Evolutionary conservation across 2,888 invertebrate genomes (phyloP), one percentile per base, ranked within the genome.

Genomic region (Caradrina kadenii): DNA sequence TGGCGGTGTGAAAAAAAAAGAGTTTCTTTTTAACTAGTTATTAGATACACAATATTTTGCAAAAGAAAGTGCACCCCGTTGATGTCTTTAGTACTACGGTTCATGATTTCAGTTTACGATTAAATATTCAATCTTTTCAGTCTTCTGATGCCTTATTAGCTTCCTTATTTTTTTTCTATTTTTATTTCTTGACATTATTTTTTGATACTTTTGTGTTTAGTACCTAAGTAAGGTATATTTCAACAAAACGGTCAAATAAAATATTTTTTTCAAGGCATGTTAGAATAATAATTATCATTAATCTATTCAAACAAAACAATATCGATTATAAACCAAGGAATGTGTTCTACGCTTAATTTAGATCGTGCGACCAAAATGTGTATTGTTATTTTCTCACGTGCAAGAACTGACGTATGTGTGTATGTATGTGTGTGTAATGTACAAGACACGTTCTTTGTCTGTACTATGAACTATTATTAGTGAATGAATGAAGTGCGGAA

Each of bases 401-500:
- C 69, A 49, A n/a, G 50, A 35, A 7, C 22, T 60, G 52, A 54
- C 63, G 63, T 79, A 69, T 17, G 53, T 21, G 15, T 19, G 42
- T 45, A 8, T 67, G n/a, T 66, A 17, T 67, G 21, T 31, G 49
- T 65, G 45, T 48, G 56, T 15, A 49, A 17, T 35, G 62, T 19
- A 45, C 21, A 65, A 22, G 52, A 54, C 48, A 48, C 22, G 54
- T 61, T 61, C 69, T 77, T 77, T 81, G 65, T 65, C 62, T 55
- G 73, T 63, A 50, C 72, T 66, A 17, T 71, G 62, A 66, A 68
- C 59, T 79, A 82, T 75, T 78, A 78, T 71, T 84, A 76, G 60
- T 69, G 73, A 77, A 87, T 88, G 89, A 89, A 89, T 88, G 89
- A 86, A 88, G 76, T 87, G 79, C 89, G 88, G 87, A 88, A 86